These are phyloP conservation scores for Copsychus sechellarum DNA, from an alignment of 2,113 vertebrate genomes.

Conservation along the genomic window DNA sequence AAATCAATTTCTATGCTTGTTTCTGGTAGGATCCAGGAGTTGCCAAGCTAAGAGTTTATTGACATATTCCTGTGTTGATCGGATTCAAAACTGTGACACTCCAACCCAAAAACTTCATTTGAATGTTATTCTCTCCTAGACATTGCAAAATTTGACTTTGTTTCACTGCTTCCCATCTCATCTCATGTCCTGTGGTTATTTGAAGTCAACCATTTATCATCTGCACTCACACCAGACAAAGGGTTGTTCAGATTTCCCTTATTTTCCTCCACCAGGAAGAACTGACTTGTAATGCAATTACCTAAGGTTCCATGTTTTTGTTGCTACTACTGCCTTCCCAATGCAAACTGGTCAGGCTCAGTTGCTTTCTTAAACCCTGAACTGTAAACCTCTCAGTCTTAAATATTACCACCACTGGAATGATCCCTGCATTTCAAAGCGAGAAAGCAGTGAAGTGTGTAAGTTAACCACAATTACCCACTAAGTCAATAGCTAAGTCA, in stretches of 20 bases:
- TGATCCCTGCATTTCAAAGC: background rate
- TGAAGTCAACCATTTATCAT: background rate
- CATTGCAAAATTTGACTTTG: background rate
- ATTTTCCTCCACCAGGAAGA: background rate
- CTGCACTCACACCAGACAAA: background rate
- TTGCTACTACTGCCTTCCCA: background rate
- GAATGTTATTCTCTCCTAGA: background rate
- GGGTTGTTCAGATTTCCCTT: background rate
- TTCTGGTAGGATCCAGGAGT: background rate
- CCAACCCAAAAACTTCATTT: background rate
- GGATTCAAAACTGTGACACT: background rate
- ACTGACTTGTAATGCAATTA: background rate
- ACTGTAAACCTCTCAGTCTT: background rate
- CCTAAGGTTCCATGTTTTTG: accelerated
- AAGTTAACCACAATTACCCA: background rate
- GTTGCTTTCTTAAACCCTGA: background rate
- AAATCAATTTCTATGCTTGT: background rate
- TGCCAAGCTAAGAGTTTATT: background rate
- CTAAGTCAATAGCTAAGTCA: background rate
- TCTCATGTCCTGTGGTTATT: background rate
- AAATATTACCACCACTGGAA: background rate
- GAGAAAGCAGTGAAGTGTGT: background rate
- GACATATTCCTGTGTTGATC: background rate
- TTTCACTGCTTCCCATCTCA: background rate
- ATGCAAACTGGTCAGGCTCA: background rate